Conservation (phyloP, 2,113 vertebrate genomes). For the Pao palembangensis region DNA sequence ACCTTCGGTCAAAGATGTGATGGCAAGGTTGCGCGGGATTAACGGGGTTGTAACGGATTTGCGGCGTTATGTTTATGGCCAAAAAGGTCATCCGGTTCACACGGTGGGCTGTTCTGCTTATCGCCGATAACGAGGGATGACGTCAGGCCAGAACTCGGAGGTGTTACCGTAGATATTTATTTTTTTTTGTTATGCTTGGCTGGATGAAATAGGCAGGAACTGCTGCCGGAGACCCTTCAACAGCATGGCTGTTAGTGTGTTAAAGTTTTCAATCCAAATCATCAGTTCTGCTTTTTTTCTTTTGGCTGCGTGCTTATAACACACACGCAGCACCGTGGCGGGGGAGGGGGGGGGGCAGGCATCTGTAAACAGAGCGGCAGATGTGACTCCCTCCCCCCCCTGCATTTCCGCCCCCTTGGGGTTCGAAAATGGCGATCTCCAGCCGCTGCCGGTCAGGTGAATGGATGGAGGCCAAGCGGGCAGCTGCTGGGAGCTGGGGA, state of each 20-base stretch:
- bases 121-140: no score
- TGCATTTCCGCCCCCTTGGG: constrained; percentile 12
- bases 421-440: constrained; percentile 28
- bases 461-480: constrained; percentile 47
- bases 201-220: not conserved
- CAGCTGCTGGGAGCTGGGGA: constrained; percentile 55
- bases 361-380: constrained; percentile 2
- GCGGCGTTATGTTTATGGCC: no score
- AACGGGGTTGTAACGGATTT: no score
- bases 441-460: constrained; percentile 16
- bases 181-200: not conserved
- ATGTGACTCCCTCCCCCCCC: constrained; percentile 24
- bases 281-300: not conserved
- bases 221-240: not conserved
- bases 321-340: no score
- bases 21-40: no score
- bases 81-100: no score
- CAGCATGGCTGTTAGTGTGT: no score
- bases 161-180: not conserved
- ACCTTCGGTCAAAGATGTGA: no score
- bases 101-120: no score
- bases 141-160: not conserved
- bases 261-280: constrained; percentile 2
- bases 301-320: constrained; percentile 7
- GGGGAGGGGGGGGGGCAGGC: no score